A percentile compares a stretch with the other conserved stretches of the same genome.
Evolutionary conservation across 2,113 vertebrate species (phyloP).

Genomic region (Tenrec ecaudatus): DNA sequence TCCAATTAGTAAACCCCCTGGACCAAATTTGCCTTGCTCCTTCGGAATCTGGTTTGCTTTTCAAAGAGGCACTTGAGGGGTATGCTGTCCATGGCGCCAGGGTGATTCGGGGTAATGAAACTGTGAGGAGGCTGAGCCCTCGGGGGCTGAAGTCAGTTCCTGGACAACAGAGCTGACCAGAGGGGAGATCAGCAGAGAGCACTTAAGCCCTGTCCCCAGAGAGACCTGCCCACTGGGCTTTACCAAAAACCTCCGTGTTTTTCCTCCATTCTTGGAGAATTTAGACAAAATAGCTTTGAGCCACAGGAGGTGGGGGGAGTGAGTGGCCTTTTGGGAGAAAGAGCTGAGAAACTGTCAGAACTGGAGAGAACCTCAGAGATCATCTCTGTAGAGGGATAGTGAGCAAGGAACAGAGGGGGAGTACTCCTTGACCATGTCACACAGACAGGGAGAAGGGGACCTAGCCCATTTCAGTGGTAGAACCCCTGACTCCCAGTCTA

Average conservation of each 20-base stretch:
- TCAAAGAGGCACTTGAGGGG: not conserved
- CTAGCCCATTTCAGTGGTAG: not conserved
- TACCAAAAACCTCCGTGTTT: conserved; percentile 50
- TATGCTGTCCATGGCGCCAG: not conserved
- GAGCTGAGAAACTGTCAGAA: not conserved
- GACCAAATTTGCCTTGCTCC: conserved; percentile 41
- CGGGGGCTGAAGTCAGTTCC: conserved; percentile 52
- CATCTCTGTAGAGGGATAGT: not conserved
- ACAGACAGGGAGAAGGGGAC: not conserved
- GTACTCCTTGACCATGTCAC: not conserved
- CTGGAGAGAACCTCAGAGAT: not conserved
- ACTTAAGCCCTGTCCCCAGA: conserved; percentile 71
- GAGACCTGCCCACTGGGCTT: conserved; percentile 68
- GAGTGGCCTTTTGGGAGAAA: not conserved
- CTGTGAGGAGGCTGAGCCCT: conserved; percentile 55
- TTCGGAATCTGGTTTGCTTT: conserved; percentile 31
- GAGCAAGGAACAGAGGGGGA: not conserved
- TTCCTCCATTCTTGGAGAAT: conserved; percentile 72
- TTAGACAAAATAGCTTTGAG: conserved; percentile 63
- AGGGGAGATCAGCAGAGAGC: conserved; percentile 64
- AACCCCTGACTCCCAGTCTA: not conserved
- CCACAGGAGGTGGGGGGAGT: not conserved
- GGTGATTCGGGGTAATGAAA: conserved; percentile 36
- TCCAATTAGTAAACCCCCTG: conserved; percentile 8
- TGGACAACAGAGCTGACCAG: conserved; percentile 43